A percentile compares a stretch with the other conserved stretches of the same genome.
phyloP scores from a whole-genome alignment of 2,113 vertebrate species.

The Siniperca knerii region DNA sequence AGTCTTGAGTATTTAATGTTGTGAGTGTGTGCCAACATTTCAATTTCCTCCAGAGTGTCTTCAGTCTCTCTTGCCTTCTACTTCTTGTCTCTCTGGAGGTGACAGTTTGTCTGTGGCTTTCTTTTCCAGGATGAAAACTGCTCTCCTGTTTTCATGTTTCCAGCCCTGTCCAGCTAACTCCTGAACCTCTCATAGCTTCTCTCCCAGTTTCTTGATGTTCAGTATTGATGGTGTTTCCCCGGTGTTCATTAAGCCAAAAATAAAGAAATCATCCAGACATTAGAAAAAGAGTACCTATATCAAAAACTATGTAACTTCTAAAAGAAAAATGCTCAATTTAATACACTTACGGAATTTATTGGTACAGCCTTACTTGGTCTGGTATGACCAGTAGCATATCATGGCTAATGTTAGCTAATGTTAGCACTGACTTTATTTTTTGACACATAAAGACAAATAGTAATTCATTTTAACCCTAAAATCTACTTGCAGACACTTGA shows the following conservation, averaged over 20 bases:
- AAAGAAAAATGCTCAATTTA: neutral
- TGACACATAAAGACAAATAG: no score
- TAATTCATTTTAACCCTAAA: no score
- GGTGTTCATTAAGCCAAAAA: neutral
- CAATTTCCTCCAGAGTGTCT: slow-evolving; percentile 38
- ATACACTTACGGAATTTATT: neutral
- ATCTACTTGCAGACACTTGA: no score
- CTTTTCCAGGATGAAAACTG: slow-evolving; percentile 64
- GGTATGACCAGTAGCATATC: neutral
- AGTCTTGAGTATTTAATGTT: slow-evolving; percentile 29
- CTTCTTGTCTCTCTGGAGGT: slow-evolving; percentile 46
- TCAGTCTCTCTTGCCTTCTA: slow-evolving; percentile 32
- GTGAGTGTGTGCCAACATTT: slow-evolving; percentile 36
- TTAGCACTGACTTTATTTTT: no score
- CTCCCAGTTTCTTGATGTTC: slow-evolving; percentile 22
- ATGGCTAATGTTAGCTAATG: neutral
- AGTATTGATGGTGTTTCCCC: slow-evolving; percentile 12
- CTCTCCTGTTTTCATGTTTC: slow-evolving; percentile 48
- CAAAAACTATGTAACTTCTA: neutral
- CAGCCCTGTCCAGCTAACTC: slow-evolving; percentile 6
- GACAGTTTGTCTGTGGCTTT: slow-evolving; percentile 44
- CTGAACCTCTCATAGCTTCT: slow-evolving; percentile 20
- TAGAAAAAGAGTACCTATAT: neutral
- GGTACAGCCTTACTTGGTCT: neutral
- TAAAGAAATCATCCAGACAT: neutral